Percentiles rank a stretch among this genome's conserved stretches.
These are phyloP conservation scores for Saimiri boliviensis DNA, from an alignment of 2,113 vertebrate genomes.

Conservation along the genomic window DNA sequence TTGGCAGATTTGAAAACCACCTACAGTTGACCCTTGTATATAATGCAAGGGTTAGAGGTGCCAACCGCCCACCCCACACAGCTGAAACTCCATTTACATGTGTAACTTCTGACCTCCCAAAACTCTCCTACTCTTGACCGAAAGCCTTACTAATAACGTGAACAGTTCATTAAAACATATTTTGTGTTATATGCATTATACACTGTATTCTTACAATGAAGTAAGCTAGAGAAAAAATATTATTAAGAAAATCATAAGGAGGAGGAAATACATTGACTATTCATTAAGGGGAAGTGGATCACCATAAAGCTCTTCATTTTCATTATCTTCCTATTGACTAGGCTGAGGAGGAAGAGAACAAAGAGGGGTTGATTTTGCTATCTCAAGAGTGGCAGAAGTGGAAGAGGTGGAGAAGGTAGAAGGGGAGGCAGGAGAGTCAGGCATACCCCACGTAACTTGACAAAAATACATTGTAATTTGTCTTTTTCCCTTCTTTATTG, in stretches of 20 bases:
- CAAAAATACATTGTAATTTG: neutral
- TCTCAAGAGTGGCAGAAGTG: neutral
- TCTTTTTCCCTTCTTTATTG: neutral
- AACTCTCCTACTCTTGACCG: neutral
- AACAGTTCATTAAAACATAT: no score
- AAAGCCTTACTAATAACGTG: neutral
- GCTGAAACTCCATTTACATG: neutral
- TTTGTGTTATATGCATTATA: neutral
- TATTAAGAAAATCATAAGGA: neutral
- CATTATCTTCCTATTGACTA: neutral
- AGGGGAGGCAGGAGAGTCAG: neutral
- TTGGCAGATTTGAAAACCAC: neutral
- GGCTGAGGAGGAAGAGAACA: neutral
- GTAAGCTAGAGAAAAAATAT: neutral
- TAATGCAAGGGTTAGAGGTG: neutral
- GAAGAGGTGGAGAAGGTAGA: neutral
- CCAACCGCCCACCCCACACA: neutral
- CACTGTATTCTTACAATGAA: neutral
- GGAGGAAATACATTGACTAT: neutral
- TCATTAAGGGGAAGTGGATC: neutral
- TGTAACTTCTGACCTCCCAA: neutral
- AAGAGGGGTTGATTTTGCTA: neutral
- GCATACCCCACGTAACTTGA: neutral
- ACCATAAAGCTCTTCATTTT: neutral
- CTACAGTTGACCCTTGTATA: neutral